These are phyloP conservation scores for Phyllotreta cruciferae DNA, from an alignment of 2,888 invertebrate genomes.

Conservation along the genomic window DNA sequence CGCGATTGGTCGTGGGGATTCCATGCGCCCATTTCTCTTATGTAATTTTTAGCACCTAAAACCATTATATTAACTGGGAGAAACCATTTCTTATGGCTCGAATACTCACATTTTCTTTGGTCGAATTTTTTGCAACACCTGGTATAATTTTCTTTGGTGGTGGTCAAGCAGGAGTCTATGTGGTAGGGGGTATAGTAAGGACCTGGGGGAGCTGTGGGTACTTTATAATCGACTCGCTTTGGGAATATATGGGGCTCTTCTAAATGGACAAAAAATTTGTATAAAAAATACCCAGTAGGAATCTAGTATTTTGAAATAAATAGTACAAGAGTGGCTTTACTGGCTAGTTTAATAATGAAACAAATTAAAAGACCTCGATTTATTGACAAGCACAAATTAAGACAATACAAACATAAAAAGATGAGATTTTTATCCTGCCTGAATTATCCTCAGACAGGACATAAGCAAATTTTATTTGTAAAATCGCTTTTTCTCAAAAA, in stretches of 20 bases:
- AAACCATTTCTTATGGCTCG: too few relatives aligned
- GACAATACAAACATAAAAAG: too few relatives aligned
- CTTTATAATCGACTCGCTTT: conserved; percentile 1
- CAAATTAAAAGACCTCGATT: too few relatives aligned
- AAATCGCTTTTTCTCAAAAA: too few relatives aligned
- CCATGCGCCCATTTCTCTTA: conserved; percentile 32
- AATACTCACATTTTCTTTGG: conserved; percentile 32
- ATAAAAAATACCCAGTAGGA: too few relatives aligned
- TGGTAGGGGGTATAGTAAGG: conserved; percentile 33
- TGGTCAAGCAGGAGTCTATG: conserved; percentile 22
- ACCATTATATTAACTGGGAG: not conserved
- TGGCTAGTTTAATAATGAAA: too few relatives aligned
- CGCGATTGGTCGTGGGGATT: conserved; percentile 18
- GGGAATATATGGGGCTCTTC: not conserved
- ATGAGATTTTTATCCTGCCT: too few relatives aligned
- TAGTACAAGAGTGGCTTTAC: too few relatives aligned
- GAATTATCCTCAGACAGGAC: too few relatives aligned
- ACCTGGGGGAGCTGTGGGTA: conserved; percentile 24
- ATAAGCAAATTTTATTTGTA: too few relatives aligned
- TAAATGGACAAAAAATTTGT: conserved; percentile 1
- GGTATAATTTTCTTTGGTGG: conserved; percentile 20
- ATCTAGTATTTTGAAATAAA: too few relatives aligned
- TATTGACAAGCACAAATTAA: too few relatives aligned
- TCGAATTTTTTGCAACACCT: conserved; percentile 11
- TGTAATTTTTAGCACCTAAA: conserved; percentile 14